Evolutionary conservation across 2,888 invertebrate species (phyloP), one percentile per base, ranked within the genome.

Genomic region (Coenonympha arcania): DNA sequence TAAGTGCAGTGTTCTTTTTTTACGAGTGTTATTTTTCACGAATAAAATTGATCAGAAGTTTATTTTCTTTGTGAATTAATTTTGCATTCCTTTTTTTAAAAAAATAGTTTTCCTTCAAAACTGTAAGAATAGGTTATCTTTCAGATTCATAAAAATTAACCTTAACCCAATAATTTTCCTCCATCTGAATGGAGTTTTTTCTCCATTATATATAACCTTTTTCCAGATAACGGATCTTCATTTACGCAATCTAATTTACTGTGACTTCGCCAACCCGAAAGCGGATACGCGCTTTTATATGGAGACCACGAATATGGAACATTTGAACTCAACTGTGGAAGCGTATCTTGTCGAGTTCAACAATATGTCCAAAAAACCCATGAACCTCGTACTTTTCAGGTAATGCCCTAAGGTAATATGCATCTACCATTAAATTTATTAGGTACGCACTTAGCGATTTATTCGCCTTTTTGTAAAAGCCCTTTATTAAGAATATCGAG

Each of bases 201-300:
- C n/a, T n/a, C 20, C 16, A 48, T 36, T 11, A 41, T 41, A 16
- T 15, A n/a, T 36, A 30, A 5, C 37, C 39, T 30, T 36, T 71
- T 75, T 15, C 37, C 63, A 90, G 90, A 89, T 97, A 41, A 91
- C 91, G 1, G 96, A 96, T 69, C 85, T 87, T 13, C 94, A 97
- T 71, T 85, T 98, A 5, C 89, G 97, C 49, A 93, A 92, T 63
- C 85, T 98, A 54, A 90, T 98, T 52, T 98, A 94, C 76, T 98
- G 98, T 71, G 97, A 98, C 76, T 98, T 98, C 72, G 92, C 93
- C 0, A 97, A 98, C 82, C 95, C 96, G 0, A 97, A 97, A 88
- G 93, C 93, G 8, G 96, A 97, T 66, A 90, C 91, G 8, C 90
- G 95, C 24, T 90, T 94, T 66, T 98, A 98, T 68, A 90, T 94